Base-by-base conservation (phyloP, 2,797 vertebrate species). In the Ibycter americanus region DNA sequence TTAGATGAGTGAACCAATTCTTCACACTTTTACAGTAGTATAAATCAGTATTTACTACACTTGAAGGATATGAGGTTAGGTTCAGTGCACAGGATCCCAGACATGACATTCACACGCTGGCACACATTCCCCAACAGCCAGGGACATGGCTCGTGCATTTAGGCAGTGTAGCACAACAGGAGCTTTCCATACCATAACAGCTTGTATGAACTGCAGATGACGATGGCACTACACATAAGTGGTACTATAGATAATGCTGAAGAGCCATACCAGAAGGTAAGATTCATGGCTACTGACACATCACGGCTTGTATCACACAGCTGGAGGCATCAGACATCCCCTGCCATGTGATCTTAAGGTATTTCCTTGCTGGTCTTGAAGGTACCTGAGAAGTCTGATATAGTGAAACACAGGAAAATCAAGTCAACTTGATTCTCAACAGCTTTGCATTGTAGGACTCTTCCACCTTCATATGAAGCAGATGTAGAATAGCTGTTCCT, bases 311-410 rank as follows among this genome's bases (percentile, higher is more conserved):
- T 51, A 55, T 27, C 65, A 71, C 34, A 22, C 26, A 47, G 21
- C 61, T 72, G 66, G 49, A 76, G 42, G 54, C 66, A 84, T 16
- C n/a, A 22, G 44, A 11, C 56, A 52, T 40, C 31, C 56, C 18
- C 78, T 79, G 65, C 61, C 23, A 36, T 0, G 0, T 6, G 26
- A 47, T 26, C 47, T 74, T 26, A 18, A 0, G 5, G 46, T 15
- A 44, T 44, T 72, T 82, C 12, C 31, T 61, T 7, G 2, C 44
- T 56, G 58, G 11, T 82, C n/a, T 47, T 54, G 31, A 36, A 38
- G 38, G 32, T 15, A 79, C 27, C 25, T 14, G 44, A 74, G 61
- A 54, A 52, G 19, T 42, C 65, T 47, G 19, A 44, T 81, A 76
- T 49, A n/a, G 36, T 6, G 36, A 68, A 84, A 61, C 31, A 26